Evolutionary conservation across 2,888 invertebrate species (phyloP).

Genomic region (Aproaerema taeniolella): DNA sequence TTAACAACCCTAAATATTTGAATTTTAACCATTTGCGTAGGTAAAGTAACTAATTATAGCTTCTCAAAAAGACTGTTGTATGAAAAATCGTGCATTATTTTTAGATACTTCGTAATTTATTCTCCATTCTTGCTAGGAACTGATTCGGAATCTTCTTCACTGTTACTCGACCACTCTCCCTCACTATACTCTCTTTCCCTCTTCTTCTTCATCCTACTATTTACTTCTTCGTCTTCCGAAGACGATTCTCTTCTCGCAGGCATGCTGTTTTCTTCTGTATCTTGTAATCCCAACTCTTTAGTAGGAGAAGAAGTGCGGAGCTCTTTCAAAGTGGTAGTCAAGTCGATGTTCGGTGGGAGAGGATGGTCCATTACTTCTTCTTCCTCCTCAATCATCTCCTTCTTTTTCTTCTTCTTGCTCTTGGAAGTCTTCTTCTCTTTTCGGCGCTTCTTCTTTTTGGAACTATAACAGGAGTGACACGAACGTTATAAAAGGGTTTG

Average conservation of each 20-base stretch:
- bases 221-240: slow-evolving; percentile 35
- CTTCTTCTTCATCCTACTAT: slow-evolving; percentile 32
- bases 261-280: slow-evolving; percentile 24
- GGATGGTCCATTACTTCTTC: slow-evolving; percentile 29
- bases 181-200: slow-evolving; percentile 58
- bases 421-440: slow-evolving; percentile 57
- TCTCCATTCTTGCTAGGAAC: slow-evolving; percentile 26
- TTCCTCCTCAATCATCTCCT: slow-evolving; percentile 22
- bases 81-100: no score
- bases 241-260: slow-evolving; percentile 20
- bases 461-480: slow-evolving; percentile 36
- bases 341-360: slow-evolving; percentile 44
- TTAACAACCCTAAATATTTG: no score
- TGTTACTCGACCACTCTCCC: slow-evolving; percentile 70
- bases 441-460: slow-evolving; percentile 56
- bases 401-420: slow-evolving; percentile 42
- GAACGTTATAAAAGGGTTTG: not conserved
- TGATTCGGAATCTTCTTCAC: slow-evolving; percentile 45
- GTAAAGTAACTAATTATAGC: no score
- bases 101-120: no score
- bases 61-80: no score
- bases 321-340: slow-evolving; percentile 54
- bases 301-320: slow-evolving; percentile 55
- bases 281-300: slow-evolving; percentile 35
- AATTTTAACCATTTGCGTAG: no score